Percentiles rank a stretch among this genome's conserved stretches.
Evolutionary conservation across 2,888 invertebrate species (phyloP).

Genomic region (Mechanitis messenoides): DNA sequence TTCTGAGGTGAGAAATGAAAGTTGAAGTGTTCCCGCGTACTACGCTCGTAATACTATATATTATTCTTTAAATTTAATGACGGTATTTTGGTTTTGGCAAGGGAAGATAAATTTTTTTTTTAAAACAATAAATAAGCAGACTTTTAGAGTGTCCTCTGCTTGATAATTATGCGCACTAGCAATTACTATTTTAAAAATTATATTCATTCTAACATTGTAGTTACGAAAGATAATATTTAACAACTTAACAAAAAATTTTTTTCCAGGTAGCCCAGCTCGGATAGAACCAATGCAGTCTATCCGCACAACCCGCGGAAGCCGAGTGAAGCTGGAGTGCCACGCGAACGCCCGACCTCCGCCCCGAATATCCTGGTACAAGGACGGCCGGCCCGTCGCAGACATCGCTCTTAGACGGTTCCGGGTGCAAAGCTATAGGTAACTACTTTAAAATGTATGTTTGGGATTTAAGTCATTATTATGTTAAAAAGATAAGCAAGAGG

Average conservation of each 20-base stretch:
- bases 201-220: not conserved
- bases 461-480: too few species aligned
- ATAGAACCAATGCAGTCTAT: conserved; percentile 65
- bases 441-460: too few species aligned
- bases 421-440: conserved; percentile 79
- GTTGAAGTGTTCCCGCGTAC: conserved; percentile 20
- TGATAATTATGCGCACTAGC: not conserved
- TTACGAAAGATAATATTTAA: not conserved
- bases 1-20: conserved; percentile 37
- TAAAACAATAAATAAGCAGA: not conserved
- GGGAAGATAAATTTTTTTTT: conserved; percentile 9
- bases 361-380: conserved; percentile 88
- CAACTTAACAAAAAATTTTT: too few species aligned
- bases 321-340: conserved; percentile 83
- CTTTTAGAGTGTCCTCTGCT: not conserved
- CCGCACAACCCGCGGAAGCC: conserved; percentile 66
- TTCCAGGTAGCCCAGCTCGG: conserved; percentile 63
- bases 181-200: not conserved
- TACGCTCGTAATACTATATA: conserved; percentile 17
- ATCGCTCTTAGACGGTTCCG: conserved; percentile 76
- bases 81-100: conserved; percentile 24
- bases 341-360: conserved; percentile 88
- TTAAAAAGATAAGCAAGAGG: too few species aligned
- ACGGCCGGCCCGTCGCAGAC: conserved; percentile 80
- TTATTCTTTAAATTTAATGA: conserved; percentile 15